Evolutionary conservation across 1,140 invertebrate species (phyloP).

Genomic region (Dendrolimus kikuchii): DNA sequence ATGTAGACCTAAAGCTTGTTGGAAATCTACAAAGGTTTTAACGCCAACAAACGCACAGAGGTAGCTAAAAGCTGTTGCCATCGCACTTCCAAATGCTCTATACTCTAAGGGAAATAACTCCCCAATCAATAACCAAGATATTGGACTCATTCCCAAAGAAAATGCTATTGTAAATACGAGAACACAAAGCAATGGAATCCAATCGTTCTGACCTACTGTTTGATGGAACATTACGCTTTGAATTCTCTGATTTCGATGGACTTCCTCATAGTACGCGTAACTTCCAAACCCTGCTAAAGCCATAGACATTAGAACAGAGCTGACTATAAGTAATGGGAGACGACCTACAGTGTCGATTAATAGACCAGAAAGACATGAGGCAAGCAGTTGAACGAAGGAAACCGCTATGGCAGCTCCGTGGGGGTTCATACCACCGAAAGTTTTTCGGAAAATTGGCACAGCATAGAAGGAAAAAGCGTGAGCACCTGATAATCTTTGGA

Average conservation of each 20-base stretch:
- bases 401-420: constrained; percentile 88
- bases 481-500: constrained; percentile 88
- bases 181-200: constrained; percentile 88
- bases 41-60: constrained; percentile 93
- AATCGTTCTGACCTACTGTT: constrained; percentile 77
- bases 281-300: constrained; percentile 87
- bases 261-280: constrained; percentile 83
- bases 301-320: constrained; percentile 87
- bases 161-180: constrained; percentile 89
- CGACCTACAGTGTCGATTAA: constrained; percentile 88
- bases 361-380: constrained; percentile 84
- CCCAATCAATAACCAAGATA: constrained; percentile 91
- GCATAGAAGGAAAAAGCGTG: constrained; percentile 91
- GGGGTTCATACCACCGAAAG: constrained; percentile 87
- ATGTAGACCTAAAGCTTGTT: constrained; percentile 83
- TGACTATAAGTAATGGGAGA: constrained; percentile 84
- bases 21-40: constrained; percentile 90
- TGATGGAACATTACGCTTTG: constrained; percentile 67
- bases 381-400: constrained; percentile 85
- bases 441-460: constrained; percentile 86
- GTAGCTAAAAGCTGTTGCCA: constrained; percentile 91
- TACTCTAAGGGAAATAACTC: constrained; percentile 93
- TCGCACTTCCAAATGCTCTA: constrained; percentile 86
- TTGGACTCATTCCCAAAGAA: constrained; percentile 91
- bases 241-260: constrained; percentile 70